These are phyloP conservation scores for Dioctria rufipes DNA, from an alignment of 2,888 invertebrate species.

Conservation along the genomic window DNA sequence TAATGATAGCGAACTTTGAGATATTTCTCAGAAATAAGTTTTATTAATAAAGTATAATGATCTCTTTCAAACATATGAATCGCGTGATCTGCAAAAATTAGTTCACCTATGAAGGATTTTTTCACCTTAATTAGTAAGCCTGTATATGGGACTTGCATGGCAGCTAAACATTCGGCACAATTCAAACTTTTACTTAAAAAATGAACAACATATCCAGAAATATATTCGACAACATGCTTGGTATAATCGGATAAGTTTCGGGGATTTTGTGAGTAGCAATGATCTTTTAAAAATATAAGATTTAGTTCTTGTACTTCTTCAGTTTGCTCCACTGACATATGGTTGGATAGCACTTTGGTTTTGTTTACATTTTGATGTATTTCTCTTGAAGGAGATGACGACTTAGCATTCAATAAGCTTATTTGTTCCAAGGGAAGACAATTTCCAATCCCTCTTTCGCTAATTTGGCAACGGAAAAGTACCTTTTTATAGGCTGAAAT, in stretches of 20 bases:
- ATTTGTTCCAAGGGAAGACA: constrained; percentile 31
- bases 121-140: neutral
- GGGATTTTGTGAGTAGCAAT: too few species aligned
- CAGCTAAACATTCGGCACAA: constrained; percentile 41
- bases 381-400: neutral
- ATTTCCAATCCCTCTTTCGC: constrained; percentile 18
- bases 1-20: too few species aligned
- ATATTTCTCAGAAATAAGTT: too few species aligned
- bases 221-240: constrained; percentile 31
- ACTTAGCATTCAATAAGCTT: neutral
- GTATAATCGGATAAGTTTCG: constrained; percentile 13
- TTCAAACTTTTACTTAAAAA: neutral
- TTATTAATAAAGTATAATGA: too few species aligned
- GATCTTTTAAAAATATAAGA: constrained; percentile 1
- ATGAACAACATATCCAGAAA: constrained; percentile 27
- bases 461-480: constrained; percentile 14
- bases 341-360: neutral
- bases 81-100: neutral
- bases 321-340: too few species aligned
- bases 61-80: neutral
- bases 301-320: too few species aligned
- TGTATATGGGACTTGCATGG: constrained; percentile 17
- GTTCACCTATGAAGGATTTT: neutral
- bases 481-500: constrained; percentile 32
- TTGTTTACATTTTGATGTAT: neutral